Evolutionary conservation across 1,140 invertebrate genomes (phyloP), one percentile per base, ranked within the genome.

Genomic region (Anoplophora glabripennis): DNA sequence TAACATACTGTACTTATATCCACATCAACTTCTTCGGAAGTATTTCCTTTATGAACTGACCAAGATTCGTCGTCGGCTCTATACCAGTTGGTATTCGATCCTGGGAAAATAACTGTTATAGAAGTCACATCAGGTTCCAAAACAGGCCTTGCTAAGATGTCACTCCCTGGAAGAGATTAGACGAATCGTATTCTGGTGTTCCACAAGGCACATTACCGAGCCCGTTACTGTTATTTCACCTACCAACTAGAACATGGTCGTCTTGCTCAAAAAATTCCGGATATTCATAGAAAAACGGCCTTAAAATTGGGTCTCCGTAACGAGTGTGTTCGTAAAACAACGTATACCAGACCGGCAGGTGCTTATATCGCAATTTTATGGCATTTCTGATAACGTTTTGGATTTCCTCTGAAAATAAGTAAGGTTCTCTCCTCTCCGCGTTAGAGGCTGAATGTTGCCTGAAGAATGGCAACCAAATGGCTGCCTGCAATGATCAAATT

Each of bases 371-470:
- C 12, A 83, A 78, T 21, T 89, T 76, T 18, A 97, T 79, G 1
- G 92, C 88, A 46, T 89, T 85, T 11, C 93, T 78, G 8, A 97
- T 86, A 0, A 90, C 78, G 11, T 80, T 75, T 34, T 84, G 85
- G 7, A 88, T 88, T 58, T 88, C 79, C 7, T 92, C 83, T 14
- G 89, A 86, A 74, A 90, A 96, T 1, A 98, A 81, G 90, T 93
- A 99, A 0, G 96, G 96, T 76, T 99, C 97, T 28, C 96, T 82
- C 3, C 96, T 83, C n/a, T n/a, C n/a, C n/a, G n/a, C n/a, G n/a
- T n/a, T n/a, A n/a, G n/a, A n/a, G n/a, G n/a, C n/a, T n/a, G n/a
- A n/a, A n/a, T n/a, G n/a, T n/a, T n/a, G n/a, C n/a, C n/a, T n/a
- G n/a, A n/a, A n/a, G n/a, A n/a, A n/a, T n/a, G n/a, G n/a, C n/a